phyloP scores from a whole-genome alignment of 2,113 vertebrate genomes.

The Vulpes vulpes region DNA sequence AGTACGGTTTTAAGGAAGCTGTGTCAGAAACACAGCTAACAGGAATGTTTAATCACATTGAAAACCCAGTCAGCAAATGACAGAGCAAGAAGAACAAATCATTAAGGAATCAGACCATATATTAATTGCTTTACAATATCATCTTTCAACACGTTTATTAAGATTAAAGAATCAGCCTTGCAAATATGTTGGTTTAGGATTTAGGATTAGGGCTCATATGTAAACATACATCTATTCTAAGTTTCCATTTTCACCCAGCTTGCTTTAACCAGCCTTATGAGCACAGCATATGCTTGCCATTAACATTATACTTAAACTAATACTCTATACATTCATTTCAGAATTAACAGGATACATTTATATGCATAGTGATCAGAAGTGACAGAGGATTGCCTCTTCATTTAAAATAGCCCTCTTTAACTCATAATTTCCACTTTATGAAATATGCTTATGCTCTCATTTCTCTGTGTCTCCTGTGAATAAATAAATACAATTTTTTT shows the following conservation, averaged over 20 bases:
- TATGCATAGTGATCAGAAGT: not conserved
- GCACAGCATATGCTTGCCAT: not conserved
- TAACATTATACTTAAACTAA: not conserved
- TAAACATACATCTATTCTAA: not conserved
- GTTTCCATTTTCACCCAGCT: not conserved
- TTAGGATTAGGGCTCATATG: not conserved
- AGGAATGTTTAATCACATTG: not conserved
- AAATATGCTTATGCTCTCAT: not conserved
- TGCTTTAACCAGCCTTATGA: not conserved
- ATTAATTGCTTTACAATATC: not conserved
- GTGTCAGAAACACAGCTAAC: conserved; percentile 44
- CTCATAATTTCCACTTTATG: not conserved
- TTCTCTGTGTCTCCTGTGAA: no score
- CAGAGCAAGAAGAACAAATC: not conserved
- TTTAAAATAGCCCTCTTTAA: not conserved
- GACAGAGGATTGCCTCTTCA: not conserved
- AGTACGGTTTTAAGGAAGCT: conserved; percentile 52
- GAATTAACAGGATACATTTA: not conserved
- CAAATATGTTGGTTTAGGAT: not conserved
- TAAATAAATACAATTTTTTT: no score
- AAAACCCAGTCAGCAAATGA: not conserved
- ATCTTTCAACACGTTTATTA: not conserved
- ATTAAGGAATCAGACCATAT: not conserved
- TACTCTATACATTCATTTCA: not conserved
- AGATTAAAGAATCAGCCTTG: not conserved